Percentiles rank a stretch among this genome's conserved stretches.
Conservation (phyloP, 2,888 invertebrate species). For the Chalcosyrphus nemorum region DNA sequence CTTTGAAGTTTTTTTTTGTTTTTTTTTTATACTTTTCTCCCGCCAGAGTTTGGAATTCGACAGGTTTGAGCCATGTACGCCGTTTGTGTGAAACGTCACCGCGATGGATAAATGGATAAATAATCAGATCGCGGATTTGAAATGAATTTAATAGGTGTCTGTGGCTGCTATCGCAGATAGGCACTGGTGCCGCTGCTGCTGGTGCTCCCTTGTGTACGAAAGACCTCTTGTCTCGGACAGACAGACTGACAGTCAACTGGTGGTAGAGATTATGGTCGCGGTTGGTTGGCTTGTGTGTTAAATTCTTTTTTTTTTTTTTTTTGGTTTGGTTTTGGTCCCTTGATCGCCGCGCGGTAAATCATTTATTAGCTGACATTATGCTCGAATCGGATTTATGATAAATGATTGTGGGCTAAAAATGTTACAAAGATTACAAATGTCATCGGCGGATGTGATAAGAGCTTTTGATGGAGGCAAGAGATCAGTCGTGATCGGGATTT, state of each 20-base stretch:
- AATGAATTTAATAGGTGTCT: conserved; percentile 62
- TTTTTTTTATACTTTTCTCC: conserved; percentile 18
- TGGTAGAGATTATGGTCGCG: conserved; percentile 29
- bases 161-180: conserved; percentile 11
- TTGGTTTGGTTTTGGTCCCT: conserved; percentile 56
- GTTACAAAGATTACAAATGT: conserved; percentile 54
- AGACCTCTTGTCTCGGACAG: conserved; percentile 30
- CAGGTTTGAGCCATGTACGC: conserved; percentile 55
- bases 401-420: conserved; percentile 50
- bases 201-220: conserved; percentile 20
- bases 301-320: too few species aligned
- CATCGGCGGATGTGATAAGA: conserved; percentile 53
- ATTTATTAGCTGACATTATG: conserved; percentile 52
- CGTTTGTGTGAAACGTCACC: conserved; percentile 62
- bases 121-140: conserved; percentile 62
- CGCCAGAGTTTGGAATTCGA: conserved; percentile 45
- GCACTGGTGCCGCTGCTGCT: too few species aligned
- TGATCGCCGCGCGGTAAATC: conserved; percentile 52
- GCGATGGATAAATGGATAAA: conserved; percentile 65
- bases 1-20: not conserved
- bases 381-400: conserved; percentile 59
- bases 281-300: conserved; percentile 34
- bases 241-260: conserved; percentile 22
- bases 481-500: conserved; percentile 39
- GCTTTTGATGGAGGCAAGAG: not conserved